Percentiles rank a stretch among this genome's conserved stretches.
phyloP scores from a whole-genome alignment of 2,113 vertebrate genomes.

The Syngnathus typhle region DNA sequence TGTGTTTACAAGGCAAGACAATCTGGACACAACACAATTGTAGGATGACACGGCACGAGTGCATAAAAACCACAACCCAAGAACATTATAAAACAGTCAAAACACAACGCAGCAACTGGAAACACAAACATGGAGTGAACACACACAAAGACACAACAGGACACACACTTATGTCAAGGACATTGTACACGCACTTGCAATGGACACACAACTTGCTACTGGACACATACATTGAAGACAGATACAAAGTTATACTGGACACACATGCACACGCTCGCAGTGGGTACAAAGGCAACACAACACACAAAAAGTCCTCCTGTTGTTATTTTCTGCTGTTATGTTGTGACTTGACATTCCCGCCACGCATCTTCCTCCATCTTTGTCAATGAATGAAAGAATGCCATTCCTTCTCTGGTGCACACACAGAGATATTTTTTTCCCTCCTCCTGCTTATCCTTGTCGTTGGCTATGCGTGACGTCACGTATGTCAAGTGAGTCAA shows the following conservation, averaged over 20 bases:
- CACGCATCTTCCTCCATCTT: slow-evolving; percentile 3
- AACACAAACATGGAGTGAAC: no score
- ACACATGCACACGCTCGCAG: background rate
- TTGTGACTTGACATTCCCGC: background rate
- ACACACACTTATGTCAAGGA: no score
- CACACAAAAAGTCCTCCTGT: background rate
- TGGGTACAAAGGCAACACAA: background rate
- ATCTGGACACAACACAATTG: no score
- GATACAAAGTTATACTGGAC: background rate
- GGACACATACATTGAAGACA: background rate
- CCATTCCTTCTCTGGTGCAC: background rate
- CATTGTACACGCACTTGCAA: no score
- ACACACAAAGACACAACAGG: no score
- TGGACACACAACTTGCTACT: background rate
- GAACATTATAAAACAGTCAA: no score
- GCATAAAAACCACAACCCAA: no score
- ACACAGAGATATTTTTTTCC: background rate
- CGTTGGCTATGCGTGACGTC: background rate
- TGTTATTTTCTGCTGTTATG: background rate
- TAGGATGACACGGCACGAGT: no score
- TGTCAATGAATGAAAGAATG: background rate
- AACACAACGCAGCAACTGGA: no score
- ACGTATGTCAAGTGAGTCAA: background rate
- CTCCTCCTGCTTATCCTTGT: background rate
- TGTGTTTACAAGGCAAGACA: no score